A percentile compares a stretch with the other conserved stretches of the same genome.
Conservation (phyloP, 2,888 invertebrate species). For the Drosophila aldrichi region DNA sequence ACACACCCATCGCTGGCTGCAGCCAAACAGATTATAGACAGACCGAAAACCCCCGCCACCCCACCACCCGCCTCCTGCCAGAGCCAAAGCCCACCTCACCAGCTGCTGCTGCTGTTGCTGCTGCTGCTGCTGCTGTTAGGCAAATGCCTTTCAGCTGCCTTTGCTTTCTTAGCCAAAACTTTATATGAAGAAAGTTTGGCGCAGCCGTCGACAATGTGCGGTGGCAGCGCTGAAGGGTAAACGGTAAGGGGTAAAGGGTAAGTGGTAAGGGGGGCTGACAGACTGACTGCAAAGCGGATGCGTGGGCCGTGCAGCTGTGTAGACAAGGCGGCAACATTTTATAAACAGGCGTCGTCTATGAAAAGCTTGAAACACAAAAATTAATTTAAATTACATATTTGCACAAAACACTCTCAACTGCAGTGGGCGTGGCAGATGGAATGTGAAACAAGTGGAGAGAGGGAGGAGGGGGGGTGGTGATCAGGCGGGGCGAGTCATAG, state of each 20-base stretch:
- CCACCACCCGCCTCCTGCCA: background rate
- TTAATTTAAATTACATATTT: constrained; percentile 80
- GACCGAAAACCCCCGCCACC: background rate
- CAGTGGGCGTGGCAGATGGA: constrained; percentile 17
- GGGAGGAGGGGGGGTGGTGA: no score
- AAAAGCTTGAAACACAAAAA: constrained; percentile 77
- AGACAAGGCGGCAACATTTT: constrained; percentile 56
- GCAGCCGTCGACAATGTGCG: constrained; percentile 46
- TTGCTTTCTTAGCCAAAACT: constrained; percentile 75
- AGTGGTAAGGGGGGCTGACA: background rate
- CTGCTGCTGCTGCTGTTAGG: constrained; percentile 30
- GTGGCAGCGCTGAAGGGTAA: background rate
- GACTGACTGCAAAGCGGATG: constrained; percentile 24
- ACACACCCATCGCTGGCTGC: constrained; percentile 43
- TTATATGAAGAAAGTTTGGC: constrained; percentile 75
- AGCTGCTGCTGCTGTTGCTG: background rate
- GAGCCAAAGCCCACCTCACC: no score
- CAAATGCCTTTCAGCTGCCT: constrained; percentile 65
- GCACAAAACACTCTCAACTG: constrained; percentile 67
- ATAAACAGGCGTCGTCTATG: constrained; percentile 75
- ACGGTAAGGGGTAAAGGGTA: no score
- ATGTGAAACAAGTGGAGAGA: background rate
- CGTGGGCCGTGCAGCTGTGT: constrained; percentile 13
- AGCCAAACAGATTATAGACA: constrained; percentile 58
- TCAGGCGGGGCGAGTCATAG: background rate